Percentiles rank a stretch among this genome's conserved stretches.
phyloP scores from a whole-genome alignment of 2,888 invertebrate species.

The Zhuqinia jingwanae region DNA sequence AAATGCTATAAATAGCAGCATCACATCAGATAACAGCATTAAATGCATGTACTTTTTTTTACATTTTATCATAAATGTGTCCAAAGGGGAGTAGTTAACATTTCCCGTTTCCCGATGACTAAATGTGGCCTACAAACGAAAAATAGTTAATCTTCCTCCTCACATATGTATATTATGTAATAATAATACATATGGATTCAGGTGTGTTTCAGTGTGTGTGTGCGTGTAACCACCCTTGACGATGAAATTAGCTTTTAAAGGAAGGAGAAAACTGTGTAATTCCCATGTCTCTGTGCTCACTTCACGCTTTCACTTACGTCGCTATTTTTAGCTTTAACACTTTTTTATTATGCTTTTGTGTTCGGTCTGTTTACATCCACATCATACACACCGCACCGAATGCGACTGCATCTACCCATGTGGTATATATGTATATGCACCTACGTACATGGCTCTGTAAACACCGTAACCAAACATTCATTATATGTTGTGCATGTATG shows the following conservation, averaged over 20 bases:
- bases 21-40: too few species aligned
- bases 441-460: background rate
- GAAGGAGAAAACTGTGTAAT: conserved; percentile 25
- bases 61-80: too few species aligned
- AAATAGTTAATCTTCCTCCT: too few species aligned
- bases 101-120: conserved; percentile 9
- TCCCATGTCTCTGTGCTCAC: too few species aligned
- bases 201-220: too few species aligned
- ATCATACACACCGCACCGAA: background rate
- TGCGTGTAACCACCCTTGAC: background rate
- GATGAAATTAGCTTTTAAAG: conserved; percentile 36
- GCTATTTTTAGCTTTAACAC: conserved; percentile 26
- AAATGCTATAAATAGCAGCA: too few species aligned
- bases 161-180: too few species aligned
- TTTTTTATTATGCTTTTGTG: background rate
- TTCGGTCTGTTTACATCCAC: background rate
- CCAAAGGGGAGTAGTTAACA: background rate
- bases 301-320: background rate
- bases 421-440: background rate
- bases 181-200: too few species aligned
- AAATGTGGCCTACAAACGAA: too few species aligned
- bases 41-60: too few species aligned
- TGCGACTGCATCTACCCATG: background rate
- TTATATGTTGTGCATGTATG: background rate
- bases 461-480: too few species aligned